A percentile compares a stretch with the other conserved stretches of the same genome.
Evolutionary conservation across 1,140 invertebrate genomes (phyloP).

Genomic region (Saxidomus purpurata): DNA sequence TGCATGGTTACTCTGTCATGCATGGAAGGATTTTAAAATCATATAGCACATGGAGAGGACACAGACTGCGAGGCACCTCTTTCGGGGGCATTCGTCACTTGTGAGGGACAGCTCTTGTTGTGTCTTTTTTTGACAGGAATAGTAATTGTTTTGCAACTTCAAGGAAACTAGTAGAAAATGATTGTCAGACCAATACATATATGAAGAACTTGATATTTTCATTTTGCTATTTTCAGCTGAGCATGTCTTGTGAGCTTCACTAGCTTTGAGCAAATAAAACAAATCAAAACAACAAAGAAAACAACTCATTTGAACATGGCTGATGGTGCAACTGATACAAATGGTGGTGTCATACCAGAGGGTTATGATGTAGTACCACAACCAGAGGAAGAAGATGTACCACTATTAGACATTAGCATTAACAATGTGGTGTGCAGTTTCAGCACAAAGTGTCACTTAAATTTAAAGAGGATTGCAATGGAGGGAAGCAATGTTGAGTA

Average conservation of each 20-base stretch:
- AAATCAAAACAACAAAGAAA: neutral
- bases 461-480: slow-evolving; percentile 97
- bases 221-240: neutral
- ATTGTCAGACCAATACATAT: too few relatives aligned
- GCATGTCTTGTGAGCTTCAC: neutral
- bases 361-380: neutral
- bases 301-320: neutral
- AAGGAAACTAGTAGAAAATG: too few relatives aligned
- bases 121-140: too few relatives aligned
- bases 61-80: too few relatives aligned
- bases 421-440: slow-evolving; percentile 99
- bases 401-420: slow-evolving; percentile 93
- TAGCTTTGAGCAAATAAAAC: neutral
- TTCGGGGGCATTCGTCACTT: too few relatives aligned
- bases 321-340: neutral
- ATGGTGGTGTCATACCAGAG: slow-evolving; percentile 31
- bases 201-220: too few relatives aligned
- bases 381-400: slow-evolving; percentile 43
- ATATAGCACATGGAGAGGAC: too few relatives aligned
- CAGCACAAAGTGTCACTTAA: slow-evolving; percentile 98
- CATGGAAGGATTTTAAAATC: too few relatives aligned
- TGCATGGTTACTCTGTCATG: too few relatives aligned
- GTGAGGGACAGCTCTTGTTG: too few relatives aligned
- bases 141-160: too few relatives aligned
- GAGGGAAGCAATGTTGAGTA: slow-evolving; percentile 98